These are phyloP conservation scores for Magallana angulata DNA, from an alignment of 1,140 invertebrate species.

Conservation along the genomic window DNA sequence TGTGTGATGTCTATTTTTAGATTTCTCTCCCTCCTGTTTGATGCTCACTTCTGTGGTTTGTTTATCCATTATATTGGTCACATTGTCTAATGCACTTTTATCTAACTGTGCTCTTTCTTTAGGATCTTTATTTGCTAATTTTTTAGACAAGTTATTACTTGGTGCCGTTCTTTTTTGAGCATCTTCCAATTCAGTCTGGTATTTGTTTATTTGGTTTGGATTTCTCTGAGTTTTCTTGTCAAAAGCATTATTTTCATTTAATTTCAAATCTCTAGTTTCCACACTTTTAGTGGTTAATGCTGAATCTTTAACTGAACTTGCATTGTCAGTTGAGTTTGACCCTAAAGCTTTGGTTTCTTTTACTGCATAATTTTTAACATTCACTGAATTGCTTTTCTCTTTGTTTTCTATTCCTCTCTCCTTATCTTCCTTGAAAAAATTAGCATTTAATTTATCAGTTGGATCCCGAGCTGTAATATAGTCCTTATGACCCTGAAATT, in stretches of 20 bases:
- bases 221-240: background rate
- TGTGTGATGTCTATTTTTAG: slow-evolving; percentile 30
- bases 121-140: background rate
- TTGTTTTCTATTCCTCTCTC: too few relatives aligned
- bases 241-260: background rate
- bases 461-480: too few relatives aligned
- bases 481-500: too few relatives aligned
- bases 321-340: too few relatives aligned
- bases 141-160: background rate
- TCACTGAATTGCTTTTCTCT: too few relatives aligned
- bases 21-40: background rate
- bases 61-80: slow-evolving; percentile 13
- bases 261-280: background rate
- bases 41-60: background rate
- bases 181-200: background rate
- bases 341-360: too few relatives aligned
- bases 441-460: too few relatives aligned
- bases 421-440: too few relatives aligned
- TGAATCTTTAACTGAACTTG: too few relatives aligned
- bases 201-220: background rate
- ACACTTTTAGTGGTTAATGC: background rate
- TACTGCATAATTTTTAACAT: too few relatives aligned
- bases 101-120: background rate
- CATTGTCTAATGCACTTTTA: slow-evolving; percentile 31
- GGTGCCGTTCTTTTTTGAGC: background rate